Conservation (phyloP, 2,113 vertebrate genomes). For the Clarias gariepinus region DNA sequence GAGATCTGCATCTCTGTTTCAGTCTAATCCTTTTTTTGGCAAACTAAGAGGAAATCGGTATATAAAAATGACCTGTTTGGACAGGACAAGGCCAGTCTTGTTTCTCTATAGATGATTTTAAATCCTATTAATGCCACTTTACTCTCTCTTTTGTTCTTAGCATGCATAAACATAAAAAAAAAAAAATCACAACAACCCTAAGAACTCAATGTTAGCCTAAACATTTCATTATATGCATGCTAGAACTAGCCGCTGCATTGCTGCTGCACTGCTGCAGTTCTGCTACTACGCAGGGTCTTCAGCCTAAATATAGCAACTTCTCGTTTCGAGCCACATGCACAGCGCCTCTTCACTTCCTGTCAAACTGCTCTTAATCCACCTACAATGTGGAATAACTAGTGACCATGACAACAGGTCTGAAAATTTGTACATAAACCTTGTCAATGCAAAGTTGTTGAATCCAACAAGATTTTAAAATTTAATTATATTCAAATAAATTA, state of each 20-base stretch:
- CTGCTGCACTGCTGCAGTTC: conserved; percentile 42
- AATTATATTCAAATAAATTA: neutral
- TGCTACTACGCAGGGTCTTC: conserved; percentile 27
- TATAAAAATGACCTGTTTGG: neutral
- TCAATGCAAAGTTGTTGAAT: neutral
- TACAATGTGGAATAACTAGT: conserved; percentile 11
- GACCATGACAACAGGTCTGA: conserved; percentile 34
- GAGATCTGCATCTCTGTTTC: neutral
- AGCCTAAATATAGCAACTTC: conserved; percentile 20
- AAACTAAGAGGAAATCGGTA: neutral
- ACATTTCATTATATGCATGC: neutral
- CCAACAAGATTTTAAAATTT: neutral
- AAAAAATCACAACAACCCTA: neutral
- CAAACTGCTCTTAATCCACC: conserved; percentile 3
- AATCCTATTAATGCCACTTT: neutral
- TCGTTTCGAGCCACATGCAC: conserved; percentile 5
- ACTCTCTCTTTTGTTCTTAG: neutral
- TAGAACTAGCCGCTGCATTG: conserved; percentile 11
- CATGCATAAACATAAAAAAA: neutral
- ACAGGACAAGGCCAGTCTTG: neutral
- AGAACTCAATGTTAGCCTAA: neutral
- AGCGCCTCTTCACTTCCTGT: conserved; percentile 28
- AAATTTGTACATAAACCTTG: neutral
- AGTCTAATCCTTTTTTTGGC: neutral
- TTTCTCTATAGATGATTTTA: neutral